Evolutionary conservation across 2,888 invertebrate species (phyloP).

Genomic region (Cordilura impudica): DNA sequence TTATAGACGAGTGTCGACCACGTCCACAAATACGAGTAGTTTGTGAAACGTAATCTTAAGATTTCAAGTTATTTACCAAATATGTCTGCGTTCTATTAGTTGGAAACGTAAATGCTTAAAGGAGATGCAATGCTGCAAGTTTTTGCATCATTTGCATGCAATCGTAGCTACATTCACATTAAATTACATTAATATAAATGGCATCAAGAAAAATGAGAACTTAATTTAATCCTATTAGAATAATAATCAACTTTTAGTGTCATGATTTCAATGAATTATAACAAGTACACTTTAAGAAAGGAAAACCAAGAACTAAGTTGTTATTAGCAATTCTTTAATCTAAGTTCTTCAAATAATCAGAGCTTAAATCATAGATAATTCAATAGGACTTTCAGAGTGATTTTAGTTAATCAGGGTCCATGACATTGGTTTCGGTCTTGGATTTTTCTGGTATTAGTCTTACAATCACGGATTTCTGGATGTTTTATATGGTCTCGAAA

Average conservation of each 20-base stretch:
- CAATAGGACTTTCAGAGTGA: too few relatives aligned
- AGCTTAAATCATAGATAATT: too few relatives aligned
- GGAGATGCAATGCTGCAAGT: constrained; percentile 1
- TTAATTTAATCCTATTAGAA: constrained; percentile 30
- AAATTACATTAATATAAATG: constrained; percentile 12
- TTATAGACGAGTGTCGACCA: not conserved
- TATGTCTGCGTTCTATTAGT: not conserved
- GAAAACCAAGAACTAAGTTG: too few relatives aligned
- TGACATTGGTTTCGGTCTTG: too few relatives aligned
- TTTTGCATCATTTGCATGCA: not conserved
- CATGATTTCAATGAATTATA: not conserved
- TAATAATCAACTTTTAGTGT: not conserved
- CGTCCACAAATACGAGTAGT: not conserved
- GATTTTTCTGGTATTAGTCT: too few relatives aligned
- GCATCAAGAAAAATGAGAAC: not conserved
- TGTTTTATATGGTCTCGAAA: too few relatives aligned
- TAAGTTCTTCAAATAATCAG: too few relatives aligned
- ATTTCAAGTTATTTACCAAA: not conserved
- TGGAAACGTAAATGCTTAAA: not conserved
- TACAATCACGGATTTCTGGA: too few relatives aligned
- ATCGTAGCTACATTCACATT: constrained; percentile 7
- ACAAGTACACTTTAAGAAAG: not conserved
- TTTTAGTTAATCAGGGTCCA: too few relatives aligned
- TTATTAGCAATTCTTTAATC: too few relatives aligned
- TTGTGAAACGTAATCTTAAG: not conserved